phyloP scores from a whole-genome alignment of 2,797 vertebrate species.

The Salmo trutta region DNA sequence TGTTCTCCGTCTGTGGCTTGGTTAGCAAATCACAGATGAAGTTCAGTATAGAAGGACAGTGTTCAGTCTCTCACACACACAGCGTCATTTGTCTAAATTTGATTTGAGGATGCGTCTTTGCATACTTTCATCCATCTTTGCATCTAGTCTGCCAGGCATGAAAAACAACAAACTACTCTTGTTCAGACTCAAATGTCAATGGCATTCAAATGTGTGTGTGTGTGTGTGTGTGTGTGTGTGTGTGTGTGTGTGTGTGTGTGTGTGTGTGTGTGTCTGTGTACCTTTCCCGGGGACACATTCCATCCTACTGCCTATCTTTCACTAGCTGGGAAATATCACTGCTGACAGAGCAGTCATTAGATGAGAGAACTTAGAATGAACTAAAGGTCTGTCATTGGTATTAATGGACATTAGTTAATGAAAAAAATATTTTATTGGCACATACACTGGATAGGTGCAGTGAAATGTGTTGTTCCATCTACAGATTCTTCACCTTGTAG shows the following conservation, averaged over 20 bases:
- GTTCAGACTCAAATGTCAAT: background rate
- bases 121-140: background rate
- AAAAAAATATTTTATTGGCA: no score
- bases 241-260: background rate
- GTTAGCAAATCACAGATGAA: background rate
- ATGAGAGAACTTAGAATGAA: slow-evolving; percentile 1
- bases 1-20: background rate
- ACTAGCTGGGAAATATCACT: background rate
- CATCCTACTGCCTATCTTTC: background rate
- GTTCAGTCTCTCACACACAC: background rate
- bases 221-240: no score
- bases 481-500: background rate
- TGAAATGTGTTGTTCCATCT: no score
- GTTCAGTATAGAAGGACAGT: background rate
- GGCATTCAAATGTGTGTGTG: background rate
- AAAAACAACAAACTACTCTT: background rate
- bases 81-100: background rate
- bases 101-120: background rate
- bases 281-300: background rate
- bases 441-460: no score
- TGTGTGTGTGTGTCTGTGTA: background rate
- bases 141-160: background rate
- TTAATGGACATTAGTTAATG: background rate
- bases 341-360: background rate
- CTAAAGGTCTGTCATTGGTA: background rate